These are phyloP conservation scores for Sminthopsis crassicaudata DNA, from an alignment of 2,113 vertebrate species.

Conservation along the genomic window DNA sequence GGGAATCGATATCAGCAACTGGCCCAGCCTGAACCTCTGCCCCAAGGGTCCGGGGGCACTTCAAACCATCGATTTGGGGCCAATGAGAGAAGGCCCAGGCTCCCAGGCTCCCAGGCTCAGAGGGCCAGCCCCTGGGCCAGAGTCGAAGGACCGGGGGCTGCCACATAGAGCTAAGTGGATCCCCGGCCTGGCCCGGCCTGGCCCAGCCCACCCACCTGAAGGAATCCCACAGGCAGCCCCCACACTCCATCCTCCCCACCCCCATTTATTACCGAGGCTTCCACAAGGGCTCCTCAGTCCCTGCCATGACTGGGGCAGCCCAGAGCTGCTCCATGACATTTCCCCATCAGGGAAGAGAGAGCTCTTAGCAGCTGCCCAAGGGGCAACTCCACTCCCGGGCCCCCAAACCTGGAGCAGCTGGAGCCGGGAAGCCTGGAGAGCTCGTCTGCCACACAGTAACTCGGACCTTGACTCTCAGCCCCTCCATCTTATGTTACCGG, in stretches of 20 bases:
- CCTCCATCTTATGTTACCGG: background rate
- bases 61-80: background rate
- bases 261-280: background rate
- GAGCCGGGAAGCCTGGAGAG: background rate
- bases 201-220: background rate
- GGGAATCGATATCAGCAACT: background rate
- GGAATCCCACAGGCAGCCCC: too few species aligned
- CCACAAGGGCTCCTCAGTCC: background rate
- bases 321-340: background rate
- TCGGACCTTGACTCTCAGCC: background rate
- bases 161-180: too few species aligned
- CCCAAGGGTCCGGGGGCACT: background rate
- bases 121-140: background rate
- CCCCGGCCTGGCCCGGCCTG: too few species aligned
- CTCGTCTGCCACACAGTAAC: background rate
- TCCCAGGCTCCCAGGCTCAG: background rate
- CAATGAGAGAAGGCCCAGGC: background rate
- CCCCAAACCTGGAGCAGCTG: background rate
- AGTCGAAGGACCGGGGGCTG: accelerated
- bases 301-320: background rate
- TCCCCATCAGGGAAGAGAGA: background rate
- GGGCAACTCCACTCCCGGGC: background rate
- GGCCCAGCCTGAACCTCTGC: background rate
- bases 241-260: too few species aligned
- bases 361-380: background rate